Evolutionary conservation across 2,113 vertebrate species (phyloP), one percentile per base, ranked within the genome.

Genomic region (Eidolon helvum): DNA sequence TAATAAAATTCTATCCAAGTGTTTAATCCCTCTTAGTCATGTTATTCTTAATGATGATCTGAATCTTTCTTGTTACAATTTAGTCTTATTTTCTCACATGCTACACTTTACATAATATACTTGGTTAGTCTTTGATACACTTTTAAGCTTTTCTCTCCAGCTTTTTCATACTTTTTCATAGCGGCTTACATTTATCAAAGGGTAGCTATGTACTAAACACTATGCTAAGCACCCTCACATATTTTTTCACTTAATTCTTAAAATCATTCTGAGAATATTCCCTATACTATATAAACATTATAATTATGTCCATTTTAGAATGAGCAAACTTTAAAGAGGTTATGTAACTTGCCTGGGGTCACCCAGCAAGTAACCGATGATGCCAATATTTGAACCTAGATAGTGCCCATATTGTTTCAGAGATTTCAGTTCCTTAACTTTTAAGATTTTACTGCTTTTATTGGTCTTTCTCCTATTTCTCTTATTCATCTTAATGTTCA

Each of bases 141-240:
- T 96, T 93, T 95, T 40, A 86, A 95, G 77, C 57, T 91, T 97
- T 95, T 86, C 61, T 79, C 53, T 88, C n/a, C 84, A 80, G 48
- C 3, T 88, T 89, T 72, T 94, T 95, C 90, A 72, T 35, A 90
- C 75, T 83, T 87, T 83, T 55, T 77, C 57, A 63, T 7, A 74
- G 38, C 28, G 4, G 38, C 35, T 78, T 82, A 72, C 0, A 33
- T 63, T 74, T 69, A 90, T 83, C 74, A 90, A 85, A 95, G 38
- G 26, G 55, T 26, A 87, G 63, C 40, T 63, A 33, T 59, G 71
- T 45, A 48, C 43, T 53, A 68, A 93, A 74, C 66, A 59, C 50
- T 10, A 11, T 10, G 6, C 38, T 28, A 69, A 71, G 19, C 11
- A 35, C 61, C 61, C 89, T 88, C 19, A 26, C 14, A 96, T 30